Base-by-base conservation (phyloP, 2,797 vertebrate species). In the Nyctalus aviator region DNA sequence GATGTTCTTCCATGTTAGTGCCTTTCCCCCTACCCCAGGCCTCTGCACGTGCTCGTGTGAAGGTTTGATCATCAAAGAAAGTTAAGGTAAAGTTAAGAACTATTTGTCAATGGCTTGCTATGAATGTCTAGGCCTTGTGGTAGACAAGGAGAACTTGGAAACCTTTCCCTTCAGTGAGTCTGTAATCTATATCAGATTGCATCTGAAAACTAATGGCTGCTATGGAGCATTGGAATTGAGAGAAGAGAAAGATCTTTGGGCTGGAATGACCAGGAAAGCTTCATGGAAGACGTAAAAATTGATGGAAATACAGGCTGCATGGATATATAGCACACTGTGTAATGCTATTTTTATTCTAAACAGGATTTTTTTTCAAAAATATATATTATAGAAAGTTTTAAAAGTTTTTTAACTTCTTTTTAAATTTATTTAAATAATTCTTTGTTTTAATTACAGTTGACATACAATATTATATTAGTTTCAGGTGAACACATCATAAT, bases 351-450 rank as follows among this genome's bases (percentile, higher is more conserved):
- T 92, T 88, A 77, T 90, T 89, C 55, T 94, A 84, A 93, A 73
- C 44, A 92, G n/a, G 87, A 94, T 90, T 84, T 5, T 35, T 35
- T 93, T 91, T 75, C 55, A 87, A 85, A 94, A 55, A 84, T 71
- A 12, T 69, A 6, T 62, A 87, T 75, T 9, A 73, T 3, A 78
- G 69, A 90, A 93, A 84, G 20, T 10, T 66, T 66, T 66, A 2
- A 13, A 59, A 20, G 7, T 35, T 35, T 68, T 35, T 68, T 20
- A 32, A 35, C 64, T 68, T 68, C 17, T 32, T 68, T 68, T 7
- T 68, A 20, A 68, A 68, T 68, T 35, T 66, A 66, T 32, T 66
- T 68, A 68, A 20, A 35, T 68, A 17, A 68, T 35, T 68, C 6
- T 68, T 68, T 68, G 17, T 35, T 35, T 68, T 32, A 35, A 20